Evolutionary conservation across 2,888 invertebrate species (phyloP).

Genomic region (Drosophila prolongata): DNA sequence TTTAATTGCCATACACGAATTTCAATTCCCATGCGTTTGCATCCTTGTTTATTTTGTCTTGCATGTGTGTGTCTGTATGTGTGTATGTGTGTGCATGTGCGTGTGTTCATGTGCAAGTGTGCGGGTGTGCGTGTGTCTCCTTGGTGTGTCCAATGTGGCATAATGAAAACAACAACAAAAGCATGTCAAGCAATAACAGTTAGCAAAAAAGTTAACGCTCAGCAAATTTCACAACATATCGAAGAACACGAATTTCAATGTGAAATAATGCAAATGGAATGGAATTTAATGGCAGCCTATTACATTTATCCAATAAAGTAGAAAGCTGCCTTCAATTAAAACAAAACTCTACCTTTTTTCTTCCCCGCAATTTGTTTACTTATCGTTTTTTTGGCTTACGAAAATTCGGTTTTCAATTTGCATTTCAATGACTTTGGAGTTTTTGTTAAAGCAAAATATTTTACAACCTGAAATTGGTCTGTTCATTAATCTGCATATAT

Average conservation of each 20-base stretch:
- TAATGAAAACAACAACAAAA: slow-evolving; percentile 52
- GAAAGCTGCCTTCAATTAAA: slow-evolving; percentile 21
- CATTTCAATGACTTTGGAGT: slow-evolving; percentile 19
- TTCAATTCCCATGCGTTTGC: slow-evolving; percentile 53
- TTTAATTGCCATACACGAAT: slow-evolving; percentile 68
- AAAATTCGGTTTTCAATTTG: slow-evolving; percentile 15
- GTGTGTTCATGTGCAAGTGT: slow-evolving; percentile 7
- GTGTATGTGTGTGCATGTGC: not conserved
- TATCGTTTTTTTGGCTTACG: slow-evolving; percentile 8
- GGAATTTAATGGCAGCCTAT: slow-evolving; percentile 12
- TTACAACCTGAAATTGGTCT: slow-evolving; percentile 6
- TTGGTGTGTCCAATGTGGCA: slow-evolving; percentile 39
- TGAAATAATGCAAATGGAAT: slow-evolving; percentile 5
- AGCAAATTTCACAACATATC: slow-evolving; percentile 18
- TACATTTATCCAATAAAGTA: slow-evolving; percentile 12
- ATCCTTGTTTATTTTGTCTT: slow-evolving; percentile 26
- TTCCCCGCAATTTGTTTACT: not conserved
- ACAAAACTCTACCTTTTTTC: not conserved
- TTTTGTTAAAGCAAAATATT: slow-evolving; percentile 11
- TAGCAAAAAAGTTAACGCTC: slow-evolving; percentile 57
- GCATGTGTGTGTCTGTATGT: not conserved
- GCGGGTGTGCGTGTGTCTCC: slow-evolving; percentile 13
- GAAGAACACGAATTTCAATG: slow-evolving; percentile 1
- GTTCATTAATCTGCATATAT: slow-evolving; percentile 23
- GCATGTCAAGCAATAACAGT: slow-evolving; percentile 42